These are phyloP conservation scores for Prionailurus bengalensis DNA, from an alignment of 2,113 vertebrate species.

Conservation along the genomic window DNA sequence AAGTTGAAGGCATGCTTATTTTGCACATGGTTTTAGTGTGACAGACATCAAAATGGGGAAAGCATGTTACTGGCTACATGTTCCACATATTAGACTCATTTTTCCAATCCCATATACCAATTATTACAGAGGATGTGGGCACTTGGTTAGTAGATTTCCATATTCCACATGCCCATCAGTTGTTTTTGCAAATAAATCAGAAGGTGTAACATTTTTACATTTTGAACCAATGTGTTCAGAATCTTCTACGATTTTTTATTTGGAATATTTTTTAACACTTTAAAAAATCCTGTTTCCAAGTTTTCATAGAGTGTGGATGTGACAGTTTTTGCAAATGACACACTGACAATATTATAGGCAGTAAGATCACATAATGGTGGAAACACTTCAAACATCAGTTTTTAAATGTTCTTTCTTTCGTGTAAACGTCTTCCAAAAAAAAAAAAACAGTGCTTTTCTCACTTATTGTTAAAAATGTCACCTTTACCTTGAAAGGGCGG, in stretches of 20 bases:
- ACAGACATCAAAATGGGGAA: background rate
- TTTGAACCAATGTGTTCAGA: slow-evolving; percentile 22
- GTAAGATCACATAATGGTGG: slow-evolving; percentile 33
- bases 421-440: slow-evolving; percentile 65
- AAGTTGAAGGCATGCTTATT: slow-evolving; percentile 49
- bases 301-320: slow-evolving; percentile 4
- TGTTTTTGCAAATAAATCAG: slow-evolving; percentile 60
- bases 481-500: slow-evolving; percentile 67
- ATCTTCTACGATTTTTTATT: background rate
- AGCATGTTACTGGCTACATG: background rate
- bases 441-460: slow-evolving; percentile 34
- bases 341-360: slow-evolving; percentile 41
- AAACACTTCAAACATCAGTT: slow-evolving; percentile 64
- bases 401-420: slow-evolving; percentile 38
- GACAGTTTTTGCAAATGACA: slow-evolving; percentile 35
- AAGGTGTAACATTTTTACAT: background rate
- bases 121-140: background rate
- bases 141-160: slow-evolving; percentile 33
- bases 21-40: background rate
- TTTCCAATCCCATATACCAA: background rate
- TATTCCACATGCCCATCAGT: background rate
- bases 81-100: background rate
- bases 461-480: slow-evolving; percentile 46
- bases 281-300: slow-evolving; percentile 48
- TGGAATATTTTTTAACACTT: slow-evolving; percentile 40